Conservation (phyloP, 2,797 vertebrate species). For the Odontamblyopus rebecca region DNA sequence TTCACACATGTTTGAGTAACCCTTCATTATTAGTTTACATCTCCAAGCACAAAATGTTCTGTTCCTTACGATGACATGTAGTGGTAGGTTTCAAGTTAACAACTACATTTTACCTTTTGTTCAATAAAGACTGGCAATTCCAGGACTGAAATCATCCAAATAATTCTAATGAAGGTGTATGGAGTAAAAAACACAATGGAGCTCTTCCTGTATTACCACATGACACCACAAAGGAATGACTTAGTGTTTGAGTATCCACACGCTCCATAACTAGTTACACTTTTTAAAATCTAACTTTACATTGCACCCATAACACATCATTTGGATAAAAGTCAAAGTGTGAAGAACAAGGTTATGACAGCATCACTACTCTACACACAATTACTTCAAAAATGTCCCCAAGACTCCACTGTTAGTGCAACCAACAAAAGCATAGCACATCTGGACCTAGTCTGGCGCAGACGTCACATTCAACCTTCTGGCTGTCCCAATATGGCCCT, state of each 20-base stretch:
- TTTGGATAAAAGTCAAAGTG: background rate
- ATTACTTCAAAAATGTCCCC: slow-evolving; percentile 1
- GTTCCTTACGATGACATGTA: no score
- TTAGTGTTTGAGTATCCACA: background rate
- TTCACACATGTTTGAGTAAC: no score
- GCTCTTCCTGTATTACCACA: no score
- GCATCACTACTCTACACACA: background rate
- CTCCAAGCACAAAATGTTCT: no score
- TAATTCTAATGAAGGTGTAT: no score
- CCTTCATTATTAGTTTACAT: no score
- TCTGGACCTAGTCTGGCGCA: slow-evolving; percentile 4
- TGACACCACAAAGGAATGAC: no score
- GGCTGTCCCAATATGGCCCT: slow-evolving; percentile 13
- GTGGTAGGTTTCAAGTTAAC: no score
- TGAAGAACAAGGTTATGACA: background rate
- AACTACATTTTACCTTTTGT: no score
- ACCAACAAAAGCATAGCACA: slow-evolving; percentile 7
- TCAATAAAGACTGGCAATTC: no score
- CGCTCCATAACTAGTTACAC: background rate
- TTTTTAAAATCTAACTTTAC: background rate
- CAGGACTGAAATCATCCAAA: no score
- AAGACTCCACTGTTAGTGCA: slow-evolving; percentile 5
- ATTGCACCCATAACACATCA: background rate
- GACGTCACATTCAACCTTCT: slow-evolving; percentile 7
- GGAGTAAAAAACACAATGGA: no score